Evolutionary conservation across 2,113 vertebrate genomes (phyloP).

Genomic region (Pelecanoides urinatrix): DNA sequence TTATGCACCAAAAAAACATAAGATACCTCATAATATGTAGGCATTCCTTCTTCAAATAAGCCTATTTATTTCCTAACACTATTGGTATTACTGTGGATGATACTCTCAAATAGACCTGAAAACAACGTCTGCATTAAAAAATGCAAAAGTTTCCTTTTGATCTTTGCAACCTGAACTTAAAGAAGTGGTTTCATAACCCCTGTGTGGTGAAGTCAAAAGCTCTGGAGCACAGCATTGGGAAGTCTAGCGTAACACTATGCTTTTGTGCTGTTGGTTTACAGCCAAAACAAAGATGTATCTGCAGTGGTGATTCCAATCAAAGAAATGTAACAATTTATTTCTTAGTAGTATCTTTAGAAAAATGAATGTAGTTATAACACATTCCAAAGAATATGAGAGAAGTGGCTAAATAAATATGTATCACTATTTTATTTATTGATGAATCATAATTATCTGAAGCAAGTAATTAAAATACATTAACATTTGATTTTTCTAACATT

Average conservation of each 20-base stretch:
- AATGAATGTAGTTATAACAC: not conserved
- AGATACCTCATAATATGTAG: not conserved
- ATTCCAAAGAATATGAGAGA: not conserved
- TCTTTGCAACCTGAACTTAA: not conserved
- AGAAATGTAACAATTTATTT: not conserved
- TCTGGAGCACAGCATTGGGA: not conserved
- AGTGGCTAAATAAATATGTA: not conserved
- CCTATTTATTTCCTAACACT: not conserved
- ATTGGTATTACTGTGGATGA: not conserved
- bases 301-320: not conserved
- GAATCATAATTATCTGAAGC: not conserved
- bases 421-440: not conserved
- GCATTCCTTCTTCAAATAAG: not conserved
- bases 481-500: not conserved
- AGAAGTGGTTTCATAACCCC: not conserved
- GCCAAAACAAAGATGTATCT: not conserved
- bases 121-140: not conserved
- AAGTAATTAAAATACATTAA: not conserved
- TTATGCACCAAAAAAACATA: not conserved
- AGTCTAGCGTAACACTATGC: not conserved
- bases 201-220: not conserved
- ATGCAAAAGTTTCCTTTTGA: not conserved
- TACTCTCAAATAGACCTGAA: not conserved
- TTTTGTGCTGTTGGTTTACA: not conserved
- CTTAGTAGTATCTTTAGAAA: not conserved